Conservation (phyloP, 2,797 vertebrate genomes). For the Prunella strophiata region DNA sequence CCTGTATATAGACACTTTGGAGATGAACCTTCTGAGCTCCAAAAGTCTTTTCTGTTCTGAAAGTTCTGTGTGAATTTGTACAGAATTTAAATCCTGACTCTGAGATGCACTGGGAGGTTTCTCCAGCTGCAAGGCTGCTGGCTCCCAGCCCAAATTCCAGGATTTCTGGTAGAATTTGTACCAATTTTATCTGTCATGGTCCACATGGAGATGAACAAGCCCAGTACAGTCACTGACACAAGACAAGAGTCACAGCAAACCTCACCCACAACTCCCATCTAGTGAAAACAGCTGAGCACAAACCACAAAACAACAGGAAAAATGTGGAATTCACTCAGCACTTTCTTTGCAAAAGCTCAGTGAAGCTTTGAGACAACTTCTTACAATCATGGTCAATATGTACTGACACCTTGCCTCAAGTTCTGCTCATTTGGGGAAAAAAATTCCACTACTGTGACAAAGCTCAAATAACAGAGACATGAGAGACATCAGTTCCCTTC, state of each 20-base stretch:
- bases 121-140: neutral
- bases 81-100: neutral
- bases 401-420: neutral
- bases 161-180: neutral
- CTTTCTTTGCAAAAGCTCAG: neutral
- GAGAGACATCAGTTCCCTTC: neutral
- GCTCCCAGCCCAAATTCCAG: neutral
- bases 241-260: neutral
- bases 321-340: neutral
- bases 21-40: neutral
- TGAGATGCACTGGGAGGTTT: neutral
- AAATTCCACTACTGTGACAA: neutral
- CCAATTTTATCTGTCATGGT: neutral
- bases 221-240: neutral
- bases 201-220: neutral
- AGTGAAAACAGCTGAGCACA: neutral
- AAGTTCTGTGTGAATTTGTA: neutral
- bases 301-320: neutral
- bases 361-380: neutral
- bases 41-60: neutral
- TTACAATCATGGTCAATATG: neutral
- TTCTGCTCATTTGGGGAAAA: neutral
- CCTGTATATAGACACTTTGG: neutral
- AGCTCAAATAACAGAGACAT: fast-evolving
- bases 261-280: neutral